phyloP scores from a whole-genome alignment of 2,113 vertebrate species.

The Scomber scombrus region DNA sequence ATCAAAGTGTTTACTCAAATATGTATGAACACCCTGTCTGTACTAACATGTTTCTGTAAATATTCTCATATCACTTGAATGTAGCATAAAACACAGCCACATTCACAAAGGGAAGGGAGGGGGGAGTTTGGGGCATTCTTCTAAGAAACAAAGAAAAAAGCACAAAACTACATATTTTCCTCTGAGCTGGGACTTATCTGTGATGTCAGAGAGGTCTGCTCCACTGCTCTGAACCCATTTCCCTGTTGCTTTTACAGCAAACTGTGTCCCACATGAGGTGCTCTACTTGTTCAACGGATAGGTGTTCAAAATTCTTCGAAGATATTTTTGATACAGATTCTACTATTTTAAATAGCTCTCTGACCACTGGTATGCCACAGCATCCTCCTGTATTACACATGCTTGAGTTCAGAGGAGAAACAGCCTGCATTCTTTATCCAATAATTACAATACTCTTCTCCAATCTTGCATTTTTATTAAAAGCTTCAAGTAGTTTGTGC shows the following conservation, averaged over 20 bases:
- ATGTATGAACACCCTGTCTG: background rate
- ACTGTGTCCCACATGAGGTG: slow-evolving; percentile 30
- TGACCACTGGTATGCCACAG: slow-evolving; percentile 1
- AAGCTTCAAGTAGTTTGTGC: background rate
- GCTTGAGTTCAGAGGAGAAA: slow-evolving; percentile 2
- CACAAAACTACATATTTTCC: background rate
- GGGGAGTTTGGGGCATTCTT: background rate
- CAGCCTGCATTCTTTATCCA: background rate
- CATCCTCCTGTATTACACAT: background rate
- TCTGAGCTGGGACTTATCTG: slow-evolving; percentile 25
- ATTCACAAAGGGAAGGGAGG: background rate
- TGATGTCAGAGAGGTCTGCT: slow-evolving; percentile 35
- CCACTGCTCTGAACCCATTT: slow-evolving; percentile 27
- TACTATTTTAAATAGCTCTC: slow-evolving; percentile 5
- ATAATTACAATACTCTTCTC: background rate
- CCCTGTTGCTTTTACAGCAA: slow-evolving; percentile 34
- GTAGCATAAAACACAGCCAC: background rate
- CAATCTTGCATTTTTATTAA: slow-evolving; percentile 18
- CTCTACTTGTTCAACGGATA: slow-evolving; percentile 31
- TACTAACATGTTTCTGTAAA: background rate
- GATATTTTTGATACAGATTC: slow-evolving; percentile 29
- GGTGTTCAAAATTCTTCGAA: slow-evolving; percentile 29
- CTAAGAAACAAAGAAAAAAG: background rate
- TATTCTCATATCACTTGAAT: slow-evolving; percentile 12
- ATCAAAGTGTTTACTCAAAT: background rate